Percentiles rank a stretch among this genome's conserved stretches.
These are phyloP conservation scores for Dysmachus trigonus DNA, from an alignment of 2,888 invertebrate species.

Conservation along the genomic window DNA sequence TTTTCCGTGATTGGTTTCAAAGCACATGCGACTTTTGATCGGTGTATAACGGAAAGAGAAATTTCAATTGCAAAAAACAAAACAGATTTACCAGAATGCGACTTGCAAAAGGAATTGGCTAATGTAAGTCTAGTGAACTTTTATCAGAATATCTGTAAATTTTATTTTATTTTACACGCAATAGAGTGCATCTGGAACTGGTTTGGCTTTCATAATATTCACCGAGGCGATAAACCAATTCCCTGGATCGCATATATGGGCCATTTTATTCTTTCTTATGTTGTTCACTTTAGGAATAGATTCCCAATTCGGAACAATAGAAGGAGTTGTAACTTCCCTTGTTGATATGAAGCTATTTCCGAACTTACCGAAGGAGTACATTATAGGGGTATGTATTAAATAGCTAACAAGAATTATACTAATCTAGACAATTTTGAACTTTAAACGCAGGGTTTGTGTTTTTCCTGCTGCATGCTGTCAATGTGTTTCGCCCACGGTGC, in stretches of 20 bases:
- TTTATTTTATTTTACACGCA: slow-evolving; percentile 51
- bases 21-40: slow-evolving; percentile 64
- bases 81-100: slow-evolving; percentile 80
- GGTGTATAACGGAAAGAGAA: slow-evolving; percentile 61
- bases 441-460: slow-evolving; percentile 69
- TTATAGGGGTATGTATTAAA: slow-evolving; percentile 72
- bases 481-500: slow-evolving; percentile 93
- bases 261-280: slow-evolving; percentile 95
- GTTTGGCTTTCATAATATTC: slow-evolving; percentile 95
- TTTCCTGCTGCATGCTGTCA: slow-evolving; percentile 82
- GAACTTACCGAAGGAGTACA: slow-evolving; percentile 86
- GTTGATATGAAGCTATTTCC: slow-evolving; percentile 95
- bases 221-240: slow-evolving; percentile 98
- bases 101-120: slow-evolving; percentile 85
- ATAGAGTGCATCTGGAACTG: slow-evolving; percentile 95
- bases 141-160: background rate
- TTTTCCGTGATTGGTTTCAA: slow-evolving; percentile 96
- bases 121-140: slow-evolving; percentile 72
- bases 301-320: slow-evolving; percentile 94
- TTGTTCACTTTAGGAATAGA: slow-evolving; percentile 94
- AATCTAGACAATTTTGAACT: background rate
- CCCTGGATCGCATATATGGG: slow-evolving; percentile 96
- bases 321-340: slow-evolving; percentile 94
- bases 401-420: background rate
- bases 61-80: slow-evolving; percentile 69